phyloP scores from a whole-genome alignment of 2,113 vertebrate genomes.

The Gopherus flavomarginatus region DNA sequence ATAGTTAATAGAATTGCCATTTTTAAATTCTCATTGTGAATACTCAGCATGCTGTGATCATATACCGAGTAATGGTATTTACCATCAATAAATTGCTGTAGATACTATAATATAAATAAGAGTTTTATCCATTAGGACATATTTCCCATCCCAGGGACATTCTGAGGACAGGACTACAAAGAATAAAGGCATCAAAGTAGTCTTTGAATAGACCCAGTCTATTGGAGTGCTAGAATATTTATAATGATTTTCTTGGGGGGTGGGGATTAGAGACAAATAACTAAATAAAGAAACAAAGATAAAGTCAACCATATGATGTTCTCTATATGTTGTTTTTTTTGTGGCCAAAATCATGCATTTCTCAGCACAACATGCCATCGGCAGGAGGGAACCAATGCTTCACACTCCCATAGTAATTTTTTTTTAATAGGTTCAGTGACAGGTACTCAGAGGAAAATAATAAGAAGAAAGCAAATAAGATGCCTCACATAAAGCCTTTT shows the following conservation, averaged over 20 bases:
- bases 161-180: conserved; percentile 32
- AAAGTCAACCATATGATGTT: neutral
- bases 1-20: conserved; percentile 71
- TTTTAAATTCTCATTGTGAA: conserved; percentile 68
- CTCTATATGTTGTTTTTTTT: neutral
- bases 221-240: neutral
- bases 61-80: conserved; percentile 73
- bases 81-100: conserved; percentile 65
- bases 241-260: neutral
- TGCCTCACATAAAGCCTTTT: neutral
- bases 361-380: neutral
- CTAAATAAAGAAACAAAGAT: neutral
- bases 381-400: neutral
- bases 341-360: neutral
- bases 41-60: conserved; percentile 63
- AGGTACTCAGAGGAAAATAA: neutral
- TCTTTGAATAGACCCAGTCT: conserved; percentile 49
- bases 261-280: conserved; percentile 32
- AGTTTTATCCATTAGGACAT: conserved; percentile 58
- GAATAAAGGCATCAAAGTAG: conserved; percentile 37
- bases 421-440: neutral
- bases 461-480: neutral
- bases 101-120: conserved; percentile 71
- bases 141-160: conserved; percentile 31
- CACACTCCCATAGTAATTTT: neutral